Percentiles rank a stretch among this genome's conserved stretches.
Conservation (phyloP, 2,113 vertebrate genomes). For the Micronisus gabar region DNA sequence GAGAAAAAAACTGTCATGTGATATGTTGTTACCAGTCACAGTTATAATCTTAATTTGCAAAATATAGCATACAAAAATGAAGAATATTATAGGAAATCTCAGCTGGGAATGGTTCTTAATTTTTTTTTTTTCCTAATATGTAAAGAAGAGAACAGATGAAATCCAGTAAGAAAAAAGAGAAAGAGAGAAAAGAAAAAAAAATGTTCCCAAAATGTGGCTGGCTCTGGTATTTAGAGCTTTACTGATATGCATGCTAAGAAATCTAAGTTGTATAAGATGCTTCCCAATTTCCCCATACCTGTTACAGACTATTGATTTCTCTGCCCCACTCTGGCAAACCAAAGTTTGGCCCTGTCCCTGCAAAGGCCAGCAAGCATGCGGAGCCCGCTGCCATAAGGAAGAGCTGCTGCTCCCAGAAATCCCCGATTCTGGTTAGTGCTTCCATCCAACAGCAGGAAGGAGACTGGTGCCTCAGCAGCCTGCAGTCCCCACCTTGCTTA, state of each 20-base stretch:
- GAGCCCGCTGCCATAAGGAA: background rate
- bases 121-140: background rate
- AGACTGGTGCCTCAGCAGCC: background rate
- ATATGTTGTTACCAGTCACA: background rate
- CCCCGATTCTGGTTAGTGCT: fast-evolving
- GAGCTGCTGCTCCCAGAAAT: background rate
- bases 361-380: background rate
- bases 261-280: background rate
- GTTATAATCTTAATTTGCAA: background rate
- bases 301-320: background rate
- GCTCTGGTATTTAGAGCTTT: background rate
- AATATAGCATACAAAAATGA: background rate
- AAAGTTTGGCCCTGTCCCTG: background rate
- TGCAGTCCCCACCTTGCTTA: fast-evolving
- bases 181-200: background rate
- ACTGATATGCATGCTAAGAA: background rate
- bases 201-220: fast-evolving
- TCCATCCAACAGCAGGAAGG: background rate
- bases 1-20: background rate
- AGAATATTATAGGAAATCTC: background rate
- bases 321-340: background rate
- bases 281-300: background rate
- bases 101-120: background rate
- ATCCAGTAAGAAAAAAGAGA: background rate
- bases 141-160: background rate